A percentile compares a stretch with the other conserved stretches of the same genome.
Conservation (phyloP, 2,113 vertebrate species). For the Pedionomus torquatus region DNA sequence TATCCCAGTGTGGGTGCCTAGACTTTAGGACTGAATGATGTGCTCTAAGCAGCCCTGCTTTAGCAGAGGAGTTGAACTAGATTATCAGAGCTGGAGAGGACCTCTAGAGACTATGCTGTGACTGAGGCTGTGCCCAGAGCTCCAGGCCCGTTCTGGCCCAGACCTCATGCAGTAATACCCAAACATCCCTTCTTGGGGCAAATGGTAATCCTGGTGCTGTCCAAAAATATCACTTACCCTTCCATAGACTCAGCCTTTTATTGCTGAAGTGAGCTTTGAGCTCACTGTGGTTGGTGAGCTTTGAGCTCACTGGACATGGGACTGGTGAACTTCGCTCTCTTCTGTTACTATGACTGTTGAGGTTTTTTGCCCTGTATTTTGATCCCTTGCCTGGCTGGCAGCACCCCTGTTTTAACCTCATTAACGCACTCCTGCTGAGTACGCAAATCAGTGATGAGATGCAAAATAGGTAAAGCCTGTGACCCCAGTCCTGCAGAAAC, state of each 20-base stretch:
- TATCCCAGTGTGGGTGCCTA: neutral
- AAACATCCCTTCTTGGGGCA: neutral
- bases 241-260: neutral
- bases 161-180: neutral
- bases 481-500: neutral
- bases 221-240: neutral
- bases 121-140: neutral
- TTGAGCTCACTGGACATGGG: neutral
- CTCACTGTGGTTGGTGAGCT: neutral
- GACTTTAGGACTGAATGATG: no score
- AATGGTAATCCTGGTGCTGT: neutral
- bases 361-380: neutral
- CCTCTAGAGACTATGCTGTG: no score
- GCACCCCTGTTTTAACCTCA: neutral
- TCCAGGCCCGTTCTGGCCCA: neutral
- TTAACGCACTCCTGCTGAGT: fast-evolving
- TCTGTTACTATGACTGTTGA: fast-evolving
- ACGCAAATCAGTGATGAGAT: neutral
- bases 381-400: neutral
- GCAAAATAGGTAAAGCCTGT: neutral
- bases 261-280: neutral
- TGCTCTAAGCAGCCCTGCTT: no score
- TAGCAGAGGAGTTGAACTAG: no score
- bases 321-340: neutral
- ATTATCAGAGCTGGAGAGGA: no score